These are phyloP conservation scores for Probaryconus sp. DNA, from an alignment of 1,140 invertebrate genomes.

Conservation along the genomic window DNA sequence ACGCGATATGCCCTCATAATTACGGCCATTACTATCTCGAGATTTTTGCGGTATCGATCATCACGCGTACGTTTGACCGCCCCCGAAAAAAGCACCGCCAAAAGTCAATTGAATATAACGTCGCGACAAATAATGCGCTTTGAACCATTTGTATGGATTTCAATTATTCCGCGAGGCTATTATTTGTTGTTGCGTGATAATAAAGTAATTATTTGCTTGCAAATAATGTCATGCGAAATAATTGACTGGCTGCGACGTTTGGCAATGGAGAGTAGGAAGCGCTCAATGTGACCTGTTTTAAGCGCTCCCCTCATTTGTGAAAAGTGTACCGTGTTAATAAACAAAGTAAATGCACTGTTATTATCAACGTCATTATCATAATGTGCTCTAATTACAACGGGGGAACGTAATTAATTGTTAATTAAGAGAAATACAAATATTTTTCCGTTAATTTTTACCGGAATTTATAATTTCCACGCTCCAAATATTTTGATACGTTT, in stretches of 20 bases:
- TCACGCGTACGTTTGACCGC: constrained; percentile 8
- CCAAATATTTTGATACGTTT: too few species aligned
- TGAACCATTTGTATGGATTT: constrained; percentile 35
- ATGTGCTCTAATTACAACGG: too few species aligned
- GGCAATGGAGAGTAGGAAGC: background rate
- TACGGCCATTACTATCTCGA: constrained; percentile 38
- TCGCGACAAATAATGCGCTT: constrained; percentile 15
- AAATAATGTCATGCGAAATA: constrained; percentile 25
- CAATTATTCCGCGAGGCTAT: constrained; percentile 6
- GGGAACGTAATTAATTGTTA: too few species aligned
- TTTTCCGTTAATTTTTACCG: too few species aligned
- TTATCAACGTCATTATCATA: too few species aligned
- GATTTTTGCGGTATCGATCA: constrained; percentile 35
- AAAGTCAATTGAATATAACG: constrained; percentile 31
- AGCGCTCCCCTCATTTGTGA: too few species aligned
- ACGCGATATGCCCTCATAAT: constrained; percentile 35
- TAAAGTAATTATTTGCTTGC: constrained; percentile 36
- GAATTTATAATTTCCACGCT: too few species aligned
- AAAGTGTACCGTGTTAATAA: too few species aligned
- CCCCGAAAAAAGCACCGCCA: background rate
- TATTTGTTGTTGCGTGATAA: constrained; percentile 14
- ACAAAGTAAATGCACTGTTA: too few species aligned
- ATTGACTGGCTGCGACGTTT: constrained; percentile 9
- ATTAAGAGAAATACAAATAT: too few species aligned
- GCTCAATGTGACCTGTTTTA: too few species aligned